A percentile compares a stretch with the other conserved stretches of the same genome.
These are phyloP conservation scores for Eurois occulta DNA, from an alignment of 2,888 invertebrate species.

Conservation along the genomic window DNA sequence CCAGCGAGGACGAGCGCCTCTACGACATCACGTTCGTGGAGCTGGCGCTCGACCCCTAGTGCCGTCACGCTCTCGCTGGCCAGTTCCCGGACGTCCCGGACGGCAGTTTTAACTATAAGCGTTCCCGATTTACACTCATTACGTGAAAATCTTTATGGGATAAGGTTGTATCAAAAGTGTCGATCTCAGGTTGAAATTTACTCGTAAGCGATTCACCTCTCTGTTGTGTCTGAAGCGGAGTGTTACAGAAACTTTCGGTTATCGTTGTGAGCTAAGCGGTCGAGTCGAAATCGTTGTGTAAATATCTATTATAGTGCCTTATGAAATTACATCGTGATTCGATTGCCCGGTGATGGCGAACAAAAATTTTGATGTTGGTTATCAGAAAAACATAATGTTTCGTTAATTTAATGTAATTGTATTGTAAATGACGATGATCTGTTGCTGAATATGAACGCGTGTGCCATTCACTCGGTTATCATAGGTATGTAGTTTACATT, in stretches of 20 bases:
- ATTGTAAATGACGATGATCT: conserved; percentile 78
- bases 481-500: conserved; percentile 87
- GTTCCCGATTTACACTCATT: conserved; percentile 81
- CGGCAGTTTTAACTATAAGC: conserved; percentile 77
- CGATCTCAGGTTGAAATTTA: conserved; percentile 90
- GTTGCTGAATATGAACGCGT: conserved; percentile 84
- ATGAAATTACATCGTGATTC: conserved; percentile 80
- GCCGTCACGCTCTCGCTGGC: conserved; percentile 17
- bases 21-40: conserved; percentile 96
- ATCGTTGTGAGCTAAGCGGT: conserved; percentile 74
- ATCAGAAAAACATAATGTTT: conserved; percentile 69
- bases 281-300: conserved; percentile 83
- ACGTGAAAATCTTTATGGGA: conserved; percentile 80
- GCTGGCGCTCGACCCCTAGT: conserved; percentile 91
- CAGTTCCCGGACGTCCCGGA: conserved; percentile 58
- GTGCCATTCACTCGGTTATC: conserved; percentile 90
- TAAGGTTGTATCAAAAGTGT: conserved; percentile 88
- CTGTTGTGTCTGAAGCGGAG: conserved; percentile 78
- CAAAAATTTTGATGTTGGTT: conserved; percentile 73
- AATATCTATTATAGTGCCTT: conserved; percentile 87
- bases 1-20: conserved; percentile 93
- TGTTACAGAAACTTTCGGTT: conserved; percentile 81
- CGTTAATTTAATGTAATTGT: conserved; percentile 72
- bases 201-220: conserved; percentile 88
- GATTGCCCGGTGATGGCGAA: conserved; percentile 82